These are phyloP conservation scores for Nyleta sp. DNA, from an alignment of 2,888 invertebrate genomes.

Conservation along the genomic window DNA sequence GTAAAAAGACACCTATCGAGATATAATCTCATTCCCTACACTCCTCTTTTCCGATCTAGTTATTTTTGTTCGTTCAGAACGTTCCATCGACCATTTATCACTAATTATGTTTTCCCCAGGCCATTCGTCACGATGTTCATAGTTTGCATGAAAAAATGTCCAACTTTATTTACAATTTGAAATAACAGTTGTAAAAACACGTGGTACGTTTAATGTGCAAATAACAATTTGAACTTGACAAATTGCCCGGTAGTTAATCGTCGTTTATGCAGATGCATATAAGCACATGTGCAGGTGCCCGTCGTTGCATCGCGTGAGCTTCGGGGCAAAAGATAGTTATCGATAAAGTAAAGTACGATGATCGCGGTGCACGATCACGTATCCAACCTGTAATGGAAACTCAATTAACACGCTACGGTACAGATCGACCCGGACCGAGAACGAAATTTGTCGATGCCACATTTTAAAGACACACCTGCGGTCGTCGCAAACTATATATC, in stretches of 20 bases:
- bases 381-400: conserved; percentile 70
- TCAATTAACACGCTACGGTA: conserved; percentile 70
- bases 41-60: no score
- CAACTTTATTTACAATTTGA: no score
- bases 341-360: conserved; percentile 61
- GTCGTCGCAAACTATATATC: conserved; percentile 20
- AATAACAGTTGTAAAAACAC: neutral
- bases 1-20: no score
- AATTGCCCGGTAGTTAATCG: conserved; percentile 51
- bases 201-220: conserved; percentile 28
- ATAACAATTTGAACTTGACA: conserved; percentile 39
- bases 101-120: no score
- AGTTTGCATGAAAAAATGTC: no score
- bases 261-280: conserved; percentile 57
- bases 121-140: no score
- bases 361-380: conserved; percentile 53
- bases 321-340: conserved; percentile 54
- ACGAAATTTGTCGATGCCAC: conserved; percentile 43
- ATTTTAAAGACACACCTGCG: conserved; percentile 53
- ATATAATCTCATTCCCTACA: no score
- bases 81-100: no score
- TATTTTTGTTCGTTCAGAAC: no score
- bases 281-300: conserved; percentile 49
- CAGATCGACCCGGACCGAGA: conserved; percentile 34
- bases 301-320: conserved; percentile 59